Base-by-base conservation (phyloP, 35 echinoderm and acorn worm genomes). In the Hemicentrotus pulcherrimus region DNA sequence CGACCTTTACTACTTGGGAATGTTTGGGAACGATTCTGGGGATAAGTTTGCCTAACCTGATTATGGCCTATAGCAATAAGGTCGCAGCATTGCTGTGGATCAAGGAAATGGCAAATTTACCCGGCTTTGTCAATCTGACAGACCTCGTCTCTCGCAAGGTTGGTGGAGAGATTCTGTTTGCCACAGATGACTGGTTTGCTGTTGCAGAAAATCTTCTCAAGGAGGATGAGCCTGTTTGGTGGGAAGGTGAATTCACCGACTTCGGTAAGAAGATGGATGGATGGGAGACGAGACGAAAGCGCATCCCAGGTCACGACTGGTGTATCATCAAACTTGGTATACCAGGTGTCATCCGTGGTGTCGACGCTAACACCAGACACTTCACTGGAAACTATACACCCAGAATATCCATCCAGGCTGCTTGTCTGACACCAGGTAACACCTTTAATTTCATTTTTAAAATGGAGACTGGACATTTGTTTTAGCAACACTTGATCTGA, bases 131-230 rank as follows among this genome's bases (percentile, higher is more conserved):
- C 2, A 59, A 59, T 16, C 52, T 59, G 11, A 59, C 52, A 11
- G 52, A 59, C 52, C 52, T 59, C 52, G 52, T 59, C 52, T 5
- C 52, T 59, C 52, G 52, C 52, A 59, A 59, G 52, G 88, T 91
- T 91, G 97, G 97, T 46, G 94, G 95, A 46, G 94, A 95, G 60
- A 92, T 97, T 91, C 47, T 96, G 5, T 97, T 97, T 95, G 95
- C 97, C 1, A 97, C 97, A 48, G 97, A 97, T 96, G 97, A 97
- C 88, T 97, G 97, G 97, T 97, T 97, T 97, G 97, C 97, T 55
- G 97, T 97, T 13, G 95, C 97, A 32, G 97, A 97, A 92, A 97
- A 97, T 92, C 97, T 97, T 3, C 61, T 97, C 6, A 94, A 97
- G 91, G 91, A 93, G 11, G 46, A 93, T 46, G 91, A 96, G 18